phyloP scores from a whole-genome alignment of 2,113 vertebrate genomes.

The Peromyscus maniculatus region DNA sequence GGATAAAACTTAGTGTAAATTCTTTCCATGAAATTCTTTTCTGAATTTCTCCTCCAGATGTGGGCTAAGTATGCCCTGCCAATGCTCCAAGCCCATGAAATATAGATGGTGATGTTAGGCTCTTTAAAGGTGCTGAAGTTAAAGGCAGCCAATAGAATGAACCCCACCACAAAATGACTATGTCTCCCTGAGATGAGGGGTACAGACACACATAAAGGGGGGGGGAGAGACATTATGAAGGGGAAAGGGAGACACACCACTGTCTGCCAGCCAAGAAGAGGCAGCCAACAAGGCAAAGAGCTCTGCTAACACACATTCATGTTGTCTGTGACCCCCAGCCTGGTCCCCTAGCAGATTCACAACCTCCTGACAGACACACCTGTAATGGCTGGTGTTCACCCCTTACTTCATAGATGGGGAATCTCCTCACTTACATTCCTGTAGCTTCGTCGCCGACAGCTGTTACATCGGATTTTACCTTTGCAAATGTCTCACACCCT shows the following conservation, averaged over 20 bases:
- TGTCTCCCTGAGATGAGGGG: not conserved
- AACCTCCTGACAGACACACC: not conserved
- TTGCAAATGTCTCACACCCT: too few relatives aligned
- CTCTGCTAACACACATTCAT: not conserved
- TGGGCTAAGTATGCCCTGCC: not conserved
- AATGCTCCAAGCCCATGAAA: not conserved
- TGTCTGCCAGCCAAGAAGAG: not conserved
- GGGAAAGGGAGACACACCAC: not conserved
- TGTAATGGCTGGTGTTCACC: not conserved
- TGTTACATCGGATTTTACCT: not conserved
- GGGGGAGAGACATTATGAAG: not conserved
- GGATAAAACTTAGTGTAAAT: not conserved
- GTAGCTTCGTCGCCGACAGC: not conserved
- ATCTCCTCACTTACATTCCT: not conserved
- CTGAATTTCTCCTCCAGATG: not conserved
- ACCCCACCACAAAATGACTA: not conserved
- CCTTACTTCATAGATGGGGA: not conserved
- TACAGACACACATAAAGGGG: not conserved
- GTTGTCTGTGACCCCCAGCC: too few relatives aligned
- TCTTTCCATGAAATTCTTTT: constrained; percentile 1
- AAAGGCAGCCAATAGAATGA: not conserved
- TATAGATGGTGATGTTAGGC: too few relatives aligned
- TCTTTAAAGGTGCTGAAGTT: not conserved
- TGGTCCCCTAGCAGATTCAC: not conserved
- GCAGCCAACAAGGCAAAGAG: not conserved